A percentile compares a stretch with the other conserved stretches of the same genome.
Evolutionary conservation across 2,888 invertebrate genomes (phyloP).

Genomic region (Leptinotarsa rubiginosa): DNA sequence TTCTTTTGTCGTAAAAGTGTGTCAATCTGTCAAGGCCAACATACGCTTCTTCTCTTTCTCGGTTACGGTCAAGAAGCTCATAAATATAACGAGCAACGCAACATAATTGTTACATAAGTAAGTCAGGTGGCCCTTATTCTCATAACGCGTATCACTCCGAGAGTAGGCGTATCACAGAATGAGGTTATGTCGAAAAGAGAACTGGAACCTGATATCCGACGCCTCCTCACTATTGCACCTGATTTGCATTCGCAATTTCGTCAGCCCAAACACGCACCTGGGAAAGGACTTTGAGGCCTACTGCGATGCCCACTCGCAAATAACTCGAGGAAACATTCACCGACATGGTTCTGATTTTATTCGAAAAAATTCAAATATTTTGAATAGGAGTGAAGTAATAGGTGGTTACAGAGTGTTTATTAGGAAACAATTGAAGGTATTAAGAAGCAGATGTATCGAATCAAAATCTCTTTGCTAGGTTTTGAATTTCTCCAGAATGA

Average conservation of each 20-base stretch:
- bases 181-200: slow-evolving; percentile 10
- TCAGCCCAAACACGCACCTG: slow-evolving; percentile 24
- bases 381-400: neutral
- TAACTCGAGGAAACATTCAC: slow-evolving; percentile 15
- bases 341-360: slow-evolving; percentile 3
- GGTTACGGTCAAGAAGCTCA: slow-evolving; percentile 10
- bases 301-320: slow-evolving; percentile 14
- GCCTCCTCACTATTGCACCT: slow-evolving; percentile 22
- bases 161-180: slow-evolving; percentile 12
- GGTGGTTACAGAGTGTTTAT: neutral
- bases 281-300: slow-evolving; percentile 22
- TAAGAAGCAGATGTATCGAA: neutral
- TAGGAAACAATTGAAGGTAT: neutral
- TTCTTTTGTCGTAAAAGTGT: neutral
- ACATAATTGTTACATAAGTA: slow-evolving; percentile 10
- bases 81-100: neutral
- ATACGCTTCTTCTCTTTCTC: slow-evolving; percentile 5
- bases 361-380: neutral
- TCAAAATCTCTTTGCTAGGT: no score
- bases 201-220: slow-evolving; percentile 15
- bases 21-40: slow-evolving; percentile 19
- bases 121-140: slow-evolving; percentile 17
- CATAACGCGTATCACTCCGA: slow-evolving; percentile 1
- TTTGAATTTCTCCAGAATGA: no score
- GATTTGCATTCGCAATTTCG: slow-evolving; percentile 26